Base-by-base conservation (phyloP, 2,888 invertebrate genomes). In the Hymenopus coronatus region DNA sequence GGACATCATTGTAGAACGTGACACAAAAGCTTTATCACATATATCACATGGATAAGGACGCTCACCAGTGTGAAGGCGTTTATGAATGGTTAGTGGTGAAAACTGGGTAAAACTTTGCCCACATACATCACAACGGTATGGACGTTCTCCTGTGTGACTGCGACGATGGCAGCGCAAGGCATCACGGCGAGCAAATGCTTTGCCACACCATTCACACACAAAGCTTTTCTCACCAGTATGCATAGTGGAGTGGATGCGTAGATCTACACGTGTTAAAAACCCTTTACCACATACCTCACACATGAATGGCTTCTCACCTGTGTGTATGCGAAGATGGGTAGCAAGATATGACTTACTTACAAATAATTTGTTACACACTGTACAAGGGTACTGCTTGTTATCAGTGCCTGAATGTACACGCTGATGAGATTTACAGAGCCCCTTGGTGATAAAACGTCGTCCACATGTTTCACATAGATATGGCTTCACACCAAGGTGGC, bases 51-150 rank as follows among this genome's bases (percentile, higher is more conserved):
- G 92, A 91, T 95, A 95, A 0, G 95, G 95, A 88, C 95, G 92
- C 91, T 95, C 95, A 3, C 95, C 95, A 0, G 95, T 95, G 91
- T 95, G 95, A 54, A 95, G 92, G 88, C 95, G 93, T 92, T 94
- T 95, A 91, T 95, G 95, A 89, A 95, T 95, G 0, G 95, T 95
- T 94, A 95, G 95, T 9, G 95, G 95, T n/a, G 95, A 95, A 91
- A 95, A 95, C 91, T 95, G 95, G 0, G 95, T 95, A 91, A 95
- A 95, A 9, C 95, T 94, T 92, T 95, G 95, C 0, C 95, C 95
- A 91, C 95, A 95, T 27, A 95, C 93, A 90, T 95, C 95, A 92
- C 95, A 95, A 90, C 94, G 93, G 90, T 95, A 95, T 0, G 95
- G 95, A 89, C 95, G 92, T 92, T 95, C 95, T 0, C 95, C 95